phyloP scores from a whole-genome alignment of 1,140 invertebrate genomes.

The Pogonomyrmex californicus region DNA sequence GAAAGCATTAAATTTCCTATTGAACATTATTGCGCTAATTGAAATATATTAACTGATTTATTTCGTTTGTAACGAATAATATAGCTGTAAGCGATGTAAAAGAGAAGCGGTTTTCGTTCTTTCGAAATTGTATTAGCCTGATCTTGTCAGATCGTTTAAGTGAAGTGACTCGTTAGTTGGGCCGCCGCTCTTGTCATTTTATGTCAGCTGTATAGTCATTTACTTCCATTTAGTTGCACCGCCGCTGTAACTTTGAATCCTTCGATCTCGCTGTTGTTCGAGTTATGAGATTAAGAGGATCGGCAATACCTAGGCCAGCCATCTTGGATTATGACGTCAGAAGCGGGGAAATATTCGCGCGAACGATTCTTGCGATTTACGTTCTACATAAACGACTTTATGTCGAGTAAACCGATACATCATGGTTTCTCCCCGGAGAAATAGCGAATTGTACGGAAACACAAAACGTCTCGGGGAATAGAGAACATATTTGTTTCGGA shows the following conservation, averaged over 20 bases:
- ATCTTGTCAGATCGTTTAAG: slow-evolving; percentile 20
- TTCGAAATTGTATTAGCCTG: slow-evolving; percentile 21
- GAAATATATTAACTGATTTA: not conserved
- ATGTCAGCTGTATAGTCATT: slow-evolving; percentile 45
- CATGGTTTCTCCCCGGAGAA: slow-evolving; percentile 4
- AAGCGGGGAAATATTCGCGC: slow-evolving; percentile 47
- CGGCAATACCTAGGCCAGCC: slow-evolving; percentile 48
- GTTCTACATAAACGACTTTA: slow-evolving; percentile 51
- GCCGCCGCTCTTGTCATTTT: slow-evolving; percentile 26
- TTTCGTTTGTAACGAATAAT: not conserved
- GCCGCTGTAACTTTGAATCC: slow-evolving; percentile 43
- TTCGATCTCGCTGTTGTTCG: slow-evolving; percentile 54
- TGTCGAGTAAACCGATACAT: slow-evolving; percentile 43
- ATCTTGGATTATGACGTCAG: slow-evolving; percentile 60
- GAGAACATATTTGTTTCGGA: not conserved
- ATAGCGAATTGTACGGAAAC: slow-evolving; percentile 23
- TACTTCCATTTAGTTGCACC: slow-evolving; percentile 44
- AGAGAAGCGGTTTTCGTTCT: not conserved
- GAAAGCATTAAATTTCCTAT: not conserved
- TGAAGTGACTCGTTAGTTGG: slow-evolving; percentile 14
- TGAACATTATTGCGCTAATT: not conserved
- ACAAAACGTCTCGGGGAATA: not conserved
- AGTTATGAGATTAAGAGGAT: slow-evolving; percentile 52
- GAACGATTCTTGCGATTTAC: slow-evolving; percentile 60
- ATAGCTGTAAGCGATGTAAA: not conserved